Percentiles rank a stretch among this genome's conserved stretches.
Conservation (phyloP, 1,140 invertebrate species). For the Paralvinella palmiformis region DNA sequence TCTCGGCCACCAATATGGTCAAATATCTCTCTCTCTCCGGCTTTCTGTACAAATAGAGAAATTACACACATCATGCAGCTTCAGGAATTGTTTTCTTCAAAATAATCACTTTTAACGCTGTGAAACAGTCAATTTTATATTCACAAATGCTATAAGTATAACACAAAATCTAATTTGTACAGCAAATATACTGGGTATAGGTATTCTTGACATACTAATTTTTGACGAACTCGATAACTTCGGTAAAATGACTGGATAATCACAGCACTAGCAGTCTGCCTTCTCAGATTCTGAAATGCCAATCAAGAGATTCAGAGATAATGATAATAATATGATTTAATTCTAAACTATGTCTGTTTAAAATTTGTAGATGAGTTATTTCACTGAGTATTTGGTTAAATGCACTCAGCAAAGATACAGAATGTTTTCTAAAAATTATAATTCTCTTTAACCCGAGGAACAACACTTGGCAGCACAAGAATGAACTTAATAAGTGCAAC, state of each 20-base stretch:
- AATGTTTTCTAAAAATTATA: neutral
- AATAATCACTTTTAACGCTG: constrained; percentile 16
- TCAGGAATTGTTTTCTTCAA: constrained; percentile 26
- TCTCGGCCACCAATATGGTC: constrained; percentile 54
- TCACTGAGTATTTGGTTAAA: neutral
- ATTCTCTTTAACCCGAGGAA: neutral
- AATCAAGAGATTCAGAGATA: constrained; percentile 18
- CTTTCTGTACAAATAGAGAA: too few species aligned
- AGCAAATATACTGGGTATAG: neutral
- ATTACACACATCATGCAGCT: too few species aligned
- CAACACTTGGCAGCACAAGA: neutral
- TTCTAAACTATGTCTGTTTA: neutral
- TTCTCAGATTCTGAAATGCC: constrained; percentile 51
- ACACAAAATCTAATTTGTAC: neutral
- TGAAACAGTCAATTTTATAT: neutral
- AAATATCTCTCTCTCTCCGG: constrained; percentile 64
- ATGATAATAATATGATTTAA: neutral
- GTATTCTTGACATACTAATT: constrained; percentile 54
- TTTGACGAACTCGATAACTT: constrained; percentile 65
- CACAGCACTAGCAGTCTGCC: constrained; percentile 62
- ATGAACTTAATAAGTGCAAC: neutral
- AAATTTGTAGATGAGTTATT: neutral
- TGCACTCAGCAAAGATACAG: neutral
- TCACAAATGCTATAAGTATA: neutral
- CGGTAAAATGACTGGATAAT: constrained; percentile 74